A percentile compares a stretch with the other conserved stretches of the same genome.
phyloP scores from a whole-genome alignment of 2,888 invertebrate species.

The Amphiduros pacificus region DNA sequence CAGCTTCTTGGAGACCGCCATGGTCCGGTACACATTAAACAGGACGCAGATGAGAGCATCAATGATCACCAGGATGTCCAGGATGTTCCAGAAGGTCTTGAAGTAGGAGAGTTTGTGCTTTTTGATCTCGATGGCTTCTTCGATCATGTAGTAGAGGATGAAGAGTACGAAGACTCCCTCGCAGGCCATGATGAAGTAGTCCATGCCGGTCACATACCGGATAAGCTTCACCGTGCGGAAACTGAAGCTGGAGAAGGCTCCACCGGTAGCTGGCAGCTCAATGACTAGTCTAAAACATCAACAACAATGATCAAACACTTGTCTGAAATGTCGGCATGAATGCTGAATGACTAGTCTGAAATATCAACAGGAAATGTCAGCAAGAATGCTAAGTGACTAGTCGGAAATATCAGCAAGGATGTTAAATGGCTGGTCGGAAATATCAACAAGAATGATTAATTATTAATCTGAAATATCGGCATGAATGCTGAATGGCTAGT shows the following conservation, averaged over 20 bases:
- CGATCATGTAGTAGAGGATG: slow-evolving; percentile 66
- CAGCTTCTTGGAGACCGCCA: slow-evolving; percentile 59
- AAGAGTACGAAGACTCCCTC: slow-evolving; percentile 66
- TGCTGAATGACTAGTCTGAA: too few species aligned
- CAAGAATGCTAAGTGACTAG: too few species aligned
- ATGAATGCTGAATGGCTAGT: too few species aligned
- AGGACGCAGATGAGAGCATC: slow-evolving; percentile 62
- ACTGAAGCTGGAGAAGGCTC: slow-evolving; percentile 67
- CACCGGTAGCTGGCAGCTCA: slow-evolving; percentile 75
- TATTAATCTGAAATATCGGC: too few species aligned
- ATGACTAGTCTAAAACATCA: slow-evolving; percentile 65
- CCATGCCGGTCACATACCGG: slow-evolving; percentile 63
- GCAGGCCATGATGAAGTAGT: slow-evolving; percentile 64
- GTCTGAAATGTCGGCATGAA: too few species aligned
- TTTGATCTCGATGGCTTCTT: slow-evolving; percentile 62
- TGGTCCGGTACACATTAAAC: slow-evolving; percentile 62
- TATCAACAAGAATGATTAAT: too few species aligned
- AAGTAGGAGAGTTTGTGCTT: slow-evolving; percentile 62
- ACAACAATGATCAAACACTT: too few species aligned
- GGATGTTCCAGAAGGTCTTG: slow-evolving; percentile 68
- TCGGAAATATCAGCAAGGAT: too few species aligned
- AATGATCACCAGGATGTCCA: slow-evolving; percentile 68
- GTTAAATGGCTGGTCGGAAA: too few species aligned
- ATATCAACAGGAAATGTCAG: too few species aligned
- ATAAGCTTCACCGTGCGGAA: slow-evolving; percentile 68